Evolutionary conservation across 2,888 invertebrate genomes (phyloP).

Genomic region (Mimas tiliae): DNA sequence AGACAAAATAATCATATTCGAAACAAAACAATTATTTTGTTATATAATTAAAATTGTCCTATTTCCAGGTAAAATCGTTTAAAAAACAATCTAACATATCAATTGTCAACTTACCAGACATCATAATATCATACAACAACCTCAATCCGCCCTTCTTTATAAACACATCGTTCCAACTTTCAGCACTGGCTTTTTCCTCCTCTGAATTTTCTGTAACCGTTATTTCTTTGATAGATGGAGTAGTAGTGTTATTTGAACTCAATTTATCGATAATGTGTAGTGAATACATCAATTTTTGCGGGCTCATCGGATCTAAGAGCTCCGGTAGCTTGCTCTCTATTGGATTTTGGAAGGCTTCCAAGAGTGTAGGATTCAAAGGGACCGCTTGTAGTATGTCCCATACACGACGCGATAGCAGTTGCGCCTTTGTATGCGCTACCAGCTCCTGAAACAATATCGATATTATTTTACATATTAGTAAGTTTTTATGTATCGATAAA

Average conservation of each 20-base stretch:
- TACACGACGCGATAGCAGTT: conserved; percentile 94
- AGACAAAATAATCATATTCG: too few species aligned
- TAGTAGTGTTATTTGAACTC: conserved; percentile 64
- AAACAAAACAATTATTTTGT: too few species aligned
- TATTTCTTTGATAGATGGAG: conserved; percentile 61
- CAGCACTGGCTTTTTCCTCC: conserved; percentile 63
- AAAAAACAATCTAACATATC: neutral
- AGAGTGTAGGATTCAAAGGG: conserved; percentile 94
- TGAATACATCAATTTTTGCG: conserved; percentile 98
- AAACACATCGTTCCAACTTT: conserved; percentile 91
- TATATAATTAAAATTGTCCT: too few species aligned
- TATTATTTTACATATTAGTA: conserved; percentile 3
- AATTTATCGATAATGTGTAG: conserved; percentile 91
- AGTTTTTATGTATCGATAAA: too few species aligned
- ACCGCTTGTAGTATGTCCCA: conserved; percentile 97
- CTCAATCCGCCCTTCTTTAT: conserved; percentile 94
- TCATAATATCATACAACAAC: conserved; percentile 95
- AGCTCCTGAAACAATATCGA: conserved; percentile 78
- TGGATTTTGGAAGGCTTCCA: conserved; percentile 93
- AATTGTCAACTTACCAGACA: conserved; percentile 86
- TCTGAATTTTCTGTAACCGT: conserved; percentile 62
- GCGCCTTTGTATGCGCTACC: conserved; percentile 93
- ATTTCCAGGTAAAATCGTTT: too few species aligned
- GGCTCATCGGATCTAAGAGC: conserved; percentile 93
- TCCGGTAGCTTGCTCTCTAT: conserved; percentile 88